These are phyloP conservation scores for Rhagophthalmus giganteus DNA, from an alignment of 2,888 invertebrate genomes.

Conservation along the genomic window DNA sequence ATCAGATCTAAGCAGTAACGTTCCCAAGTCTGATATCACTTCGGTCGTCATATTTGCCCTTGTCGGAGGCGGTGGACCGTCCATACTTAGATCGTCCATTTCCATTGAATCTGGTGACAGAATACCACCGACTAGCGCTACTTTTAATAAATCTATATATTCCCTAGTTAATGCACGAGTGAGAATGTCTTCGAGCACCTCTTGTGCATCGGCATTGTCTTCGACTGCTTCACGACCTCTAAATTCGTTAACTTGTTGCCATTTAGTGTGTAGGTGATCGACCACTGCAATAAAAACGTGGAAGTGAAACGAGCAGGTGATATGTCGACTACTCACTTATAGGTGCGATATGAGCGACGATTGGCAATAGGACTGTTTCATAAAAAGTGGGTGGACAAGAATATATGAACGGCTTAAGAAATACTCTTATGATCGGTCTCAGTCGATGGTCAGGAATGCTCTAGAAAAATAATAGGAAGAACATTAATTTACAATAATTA, in stretches of 20 bases:
- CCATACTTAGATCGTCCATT: conserved; percentile 70
- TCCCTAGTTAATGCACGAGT: conserved; percentile 85
- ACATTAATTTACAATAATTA: not conserved
- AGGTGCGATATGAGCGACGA: conserved; percentile 76
- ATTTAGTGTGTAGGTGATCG: conserved; percentile 70
- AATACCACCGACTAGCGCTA: conserved; percentile 73
- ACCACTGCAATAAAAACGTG: conserved; percentile 69
- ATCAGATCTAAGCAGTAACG: conserved; percentile 68
- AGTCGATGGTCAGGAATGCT: conserved; percentile 84
- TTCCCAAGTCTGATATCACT: conserved; percentile 80
- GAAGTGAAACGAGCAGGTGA: too few species aligned
- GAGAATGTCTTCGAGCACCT: conserved; percentile 83
- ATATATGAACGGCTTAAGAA: conserved; percentile 82
- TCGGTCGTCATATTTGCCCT: conserved; percentile 64
- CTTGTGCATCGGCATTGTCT: conserved; percentile 79
- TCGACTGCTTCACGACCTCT: conserved; percentile 77
- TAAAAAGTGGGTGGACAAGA: conserved; percentile 84
- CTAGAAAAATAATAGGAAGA: conserved; percentile 48
- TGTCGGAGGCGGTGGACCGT: conserved; percentile 62
- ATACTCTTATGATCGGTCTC: conserved; percentile 79
- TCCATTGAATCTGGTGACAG: conserved; percentile 62
- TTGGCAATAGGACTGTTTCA: conserved; percentile 73
- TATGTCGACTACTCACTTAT: conserved; percentile 64
- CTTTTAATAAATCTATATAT: conserved; percentile 79
- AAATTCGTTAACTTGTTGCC: conserved; percentile 77